These are phyloP conservation scores for Forbesichthys agassizii DNA, from an alignment of 2,113 vertebrate genomes.

Conservation along the genomic window DNA sequence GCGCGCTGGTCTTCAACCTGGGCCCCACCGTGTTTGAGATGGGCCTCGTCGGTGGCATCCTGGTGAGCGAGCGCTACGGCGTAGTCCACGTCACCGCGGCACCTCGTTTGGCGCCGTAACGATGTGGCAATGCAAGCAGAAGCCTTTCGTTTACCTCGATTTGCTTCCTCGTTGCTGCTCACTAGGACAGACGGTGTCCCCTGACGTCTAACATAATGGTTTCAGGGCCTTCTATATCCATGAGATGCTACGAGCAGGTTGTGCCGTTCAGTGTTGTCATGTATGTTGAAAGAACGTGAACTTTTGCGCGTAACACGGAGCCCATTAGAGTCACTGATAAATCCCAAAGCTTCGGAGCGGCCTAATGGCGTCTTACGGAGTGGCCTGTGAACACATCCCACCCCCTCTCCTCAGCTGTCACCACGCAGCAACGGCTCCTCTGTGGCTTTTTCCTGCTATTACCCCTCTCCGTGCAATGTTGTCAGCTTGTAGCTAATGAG, in stretches of 20 bases:
- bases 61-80: constrained; percentile 78
- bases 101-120: no score
- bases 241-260: no score
- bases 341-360: constrained; percentile 59
- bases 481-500: constrained; percentile 57
- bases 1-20: constrained; percentile 94
- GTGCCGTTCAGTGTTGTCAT: no score
- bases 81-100: not conserved
- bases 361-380: constrained; percentile 54
- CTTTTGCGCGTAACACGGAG: constrained; percentile 17
- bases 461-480: constrained; percentile 49
- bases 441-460: constrained; percentile 42
- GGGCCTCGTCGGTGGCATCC: constrained; percentile 88
- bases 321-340: constrained; percentile 57
- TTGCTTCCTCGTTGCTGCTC: no score
- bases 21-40: constrained; percentile 97
- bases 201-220: no score
- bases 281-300: no score
- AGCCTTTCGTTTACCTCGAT: no score
- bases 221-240: no score
- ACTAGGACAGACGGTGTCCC: no score
- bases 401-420: constrained; percentile 29
- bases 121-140: no score
- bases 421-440: constrained; percentile 20
- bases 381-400: constrained; percentile 38